Conservation (phyloP, 2,113 vertebrate genomes). For the Pluvianellus socialis region DNA sequence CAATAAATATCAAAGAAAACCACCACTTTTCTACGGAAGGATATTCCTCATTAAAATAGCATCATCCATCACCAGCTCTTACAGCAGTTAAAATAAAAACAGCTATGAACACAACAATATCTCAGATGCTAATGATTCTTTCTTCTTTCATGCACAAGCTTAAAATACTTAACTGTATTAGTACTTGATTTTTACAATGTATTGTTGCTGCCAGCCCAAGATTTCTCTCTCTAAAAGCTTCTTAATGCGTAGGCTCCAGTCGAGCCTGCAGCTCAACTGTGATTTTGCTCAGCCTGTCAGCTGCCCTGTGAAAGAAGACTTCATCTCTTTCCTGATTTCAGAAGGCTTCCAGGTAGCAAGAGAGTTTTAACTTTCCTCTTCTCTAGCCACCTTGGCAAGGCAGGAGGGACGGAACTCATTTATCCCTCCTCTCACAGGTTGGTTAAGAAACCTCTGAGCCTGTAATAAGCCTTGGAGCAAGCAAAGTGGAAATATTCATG, state of each 20-base stretch:
- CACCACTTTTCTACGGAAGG: background rate
- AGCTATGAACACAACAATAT: background rate
- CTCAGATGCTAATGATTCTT: background rate
- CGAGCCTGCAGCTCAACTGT: background rate
- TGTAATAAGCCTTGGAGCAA: background rate
- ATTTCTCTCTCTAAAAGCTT: background rate
- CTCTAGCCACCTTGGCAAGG: background rate
- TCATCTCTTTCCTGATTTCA: background rate
- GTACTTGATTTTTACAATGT: background rate
- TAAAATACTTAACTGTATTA: background rate
- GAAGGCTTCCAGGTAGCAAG: background rate
- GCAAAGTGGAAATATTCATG: background rate
- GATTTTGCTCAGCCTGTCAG: background rate
- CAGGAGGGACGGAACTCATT: fast-evolving
- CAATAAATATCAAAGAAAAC: background rate
- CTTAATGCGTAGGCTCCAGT: background rate
- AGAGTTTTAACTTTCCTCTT: background rate
- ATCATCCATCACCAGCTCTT: background rate
- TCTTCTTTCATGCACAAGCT: background rate
- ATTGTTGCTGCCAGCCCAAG: background rate
- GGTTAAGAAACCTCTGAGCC: background rate
- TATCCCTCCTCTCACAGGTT: background rate
- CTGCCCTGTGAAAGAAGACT: background rate
- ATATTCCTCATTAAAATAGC: background rate
- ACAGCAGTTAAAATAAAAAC: background rate